Percentiles rank a stretch among this genome's conserved stretches.
These are phyloP conservation scores for Palythoa grandiflora DNA, from an alignment of 92 coral and sea anemone species.

Conservation along the genomic window DNA sequence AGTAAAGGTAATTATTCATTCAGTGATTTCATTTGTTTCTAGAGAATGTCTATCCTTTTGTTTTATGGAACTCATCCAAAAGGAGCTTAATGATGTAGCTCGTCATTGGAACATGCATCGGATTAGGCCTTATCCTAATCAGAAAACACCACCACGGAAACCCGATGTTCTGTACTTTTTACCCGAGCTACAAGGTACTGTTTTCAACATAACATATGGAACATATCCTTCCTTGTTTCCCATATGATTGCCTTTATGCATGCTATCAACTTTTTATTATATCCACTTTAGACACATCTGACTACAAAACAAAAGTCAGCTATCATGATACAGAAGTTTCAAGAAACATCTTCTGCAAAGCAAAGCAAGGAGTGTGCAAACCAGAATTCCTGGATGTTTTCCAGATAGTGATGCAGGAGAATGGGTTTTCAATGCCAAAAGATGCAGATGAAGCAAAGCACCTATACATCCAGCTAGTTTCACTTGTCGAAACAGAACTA, in stretches of 20 bases:
- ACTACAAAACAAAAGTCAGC: slow-evolving; percentile 8
- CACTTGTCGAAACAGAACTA: slow-evolving; percentile 14
- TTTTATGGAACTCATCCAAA: background rate
- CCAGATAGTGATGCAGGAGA: slow-evolving; percentile 45
- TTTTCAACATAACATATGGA: slow-evolving; percentile 1
- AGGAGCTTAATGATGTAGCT: background rate
- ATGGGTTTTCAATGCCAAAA: slow-evolving; percentile 49
- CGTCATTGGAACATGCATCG: background rate
- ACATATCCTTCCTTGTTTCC: background rate
- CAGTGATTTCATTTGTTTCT: background rate
- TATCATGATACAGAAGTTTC: slow-evolving; percentile 9
- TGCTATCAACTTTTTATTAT: slow-evolving; percentile 4
- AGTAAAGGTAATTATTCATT: background rate
- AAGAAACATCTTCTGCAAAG: slow-evolving; percentile 18
- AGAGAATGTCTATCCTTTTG: background rate
- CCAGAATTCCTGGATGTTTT: slow-evolving; percentile 50
- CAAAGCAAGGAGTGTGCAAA: slow-evolving; percentile 33
- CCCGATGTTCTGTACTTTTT: background rate
- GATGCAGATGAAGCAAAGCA: slow-evolving; percentile 46
- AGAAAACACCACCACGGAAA: background rate
- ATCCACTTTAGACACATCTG: slow-evolving; percentile 9
- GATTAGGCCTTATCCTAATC: slow-evolving; percentile 3
- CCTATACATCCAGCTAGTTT: slow-evolving; percentile 38
- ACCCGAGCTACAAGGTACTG: background rate
- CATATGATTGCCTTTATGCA: background rate